These are phyloP conservation scores for Drosophila jambulina DNA, from an alignment of 1,140 invertebrate genomes.

Conservation along the genomic window DNA sequence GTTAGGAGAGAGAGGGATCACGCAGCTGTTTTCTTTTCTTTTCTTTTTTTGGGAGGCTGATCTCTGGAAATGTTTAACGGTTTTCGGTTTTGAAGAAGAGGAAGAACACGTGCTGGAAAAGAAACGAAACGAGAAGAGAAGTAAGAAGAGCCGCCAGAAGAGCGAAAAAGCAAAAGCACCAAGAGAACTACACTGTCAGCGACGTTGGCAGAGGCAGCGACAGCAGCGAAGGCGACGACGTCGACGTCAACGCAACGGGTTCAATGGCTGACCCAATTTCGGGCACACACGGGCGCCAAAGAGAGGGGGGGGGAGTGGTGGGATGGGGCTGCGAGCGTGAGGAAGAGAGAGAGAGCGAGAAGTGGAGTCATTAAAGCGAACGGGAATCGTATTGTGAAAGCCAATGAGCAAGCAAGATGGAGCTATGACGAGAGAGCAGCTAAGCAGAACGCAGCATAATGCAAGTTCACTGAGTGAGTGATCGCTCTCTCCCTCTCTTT, in stretches of 20 bases:
- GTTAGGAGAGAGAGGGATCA: slow-evolving; percentile 23
- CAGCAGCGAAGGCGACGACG: slow-evolving; percentile 4
- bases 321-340: slow-evolving; percentile 5
- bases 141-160: slow-evolving; percentile 5
- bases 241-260: slow-evolving; percentile 73
- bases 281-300: slow-evolving; percentile 52
- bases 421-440: slow-evolving; percentile 34
- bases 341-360: slow-evolving; percentile 38
- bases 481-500: slow-evolving; percentile 32
- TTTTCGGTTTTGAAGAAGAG: slow-evolving; percentile 19
- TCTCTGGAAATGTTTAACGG: slow-evolving; percentile 15
- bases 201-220: slow-evolving; percentile 18
- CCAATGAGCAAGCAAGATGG: slow-evolving; percentile 31
- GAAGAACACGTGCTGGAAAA: slow-evolving; percentile 66
- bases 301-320: slow-evolving; percentile 35
- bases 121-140: slow-evolving; percentile 13
- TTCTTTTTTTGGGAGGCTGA: slow-evolving; percentile 21
- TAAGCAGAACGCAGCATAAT: slow-evolving; percentile 47
- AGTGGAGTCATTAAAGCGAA: slow-evolving; percentile 53
- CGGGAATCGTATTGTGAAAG: slow-evolving; percentile 78
- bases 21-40: slow-evolving; percentile 34
- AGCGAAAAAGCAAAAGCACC: slow-evolving; percentile 23
- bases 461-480: slow-evolving; percentile 52
- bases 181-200: slow-evolving; percentile 22
- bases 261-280: slow-evolving; percentile 84